Base-by-base conservation (phyloP, 2,113 vertebrate genomes). In the Mellivora capensis region DNA sequence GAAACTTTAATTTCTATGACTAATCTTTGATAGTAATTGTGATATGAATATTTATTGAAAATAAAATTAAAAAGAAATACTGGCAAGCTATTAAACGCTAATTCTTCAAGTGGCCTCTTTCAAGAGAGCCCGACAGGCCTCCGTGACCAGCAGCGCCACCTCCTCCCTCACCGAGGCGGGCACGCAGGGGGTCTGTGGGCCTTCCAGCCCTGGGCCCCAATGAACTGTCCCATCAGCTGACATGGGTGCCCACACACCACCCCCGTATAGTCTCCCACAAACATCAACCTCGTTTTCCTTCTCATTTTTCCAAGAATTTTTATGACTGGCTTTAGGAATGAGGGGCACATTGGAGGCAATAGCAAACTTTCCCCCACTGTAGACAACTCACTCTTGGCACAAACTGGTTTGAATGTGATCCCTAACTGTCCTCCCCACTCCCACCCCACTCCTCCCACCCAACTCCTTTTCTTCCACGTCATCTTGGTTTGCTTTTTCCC, bases 1-100 rank as follows among this genome's bases (percentile, higher is more conserved):
- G 47, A 97, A 96, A 84, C 62, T 25, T 54, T 86, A 37, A 61
- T 64, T 71, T 86, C 72, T 87, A 15, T 54, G 21, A 93, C 23
- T 79, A 72, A 89, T 71, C 94, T 90, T 93, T 92, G n/a, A 80
- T 94, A 87, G 69, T 54, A 44, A 69, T 67, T 74, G 29, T 71
- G 69, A 93, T 76, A 61, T 42, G 54, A 59, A 47, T 87, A 37
- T 67, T 57, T 92, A 91, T 67, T 85, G 76, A 90, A 94, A 96
- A 84, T 49, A 87, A 74, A 96, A 21, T 49, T 31, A 59, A 71
- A 88, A 77, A 44, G 17, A 92, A 84, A 90, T 42, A 20, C 23
- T 54, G 52, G 62, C 13, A 74, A 49, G 6, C 39, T 87, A 13
- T 31, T 80, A 31, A 87, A 76, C 4, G 1, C 31, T 49, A n/a